A percentile compares a stretch with the other conserved stretches of the same genome.
phyloP scores from a whole-genome alignment of 2,888 invertebrate species.

The Lypha dubia region DNA sequence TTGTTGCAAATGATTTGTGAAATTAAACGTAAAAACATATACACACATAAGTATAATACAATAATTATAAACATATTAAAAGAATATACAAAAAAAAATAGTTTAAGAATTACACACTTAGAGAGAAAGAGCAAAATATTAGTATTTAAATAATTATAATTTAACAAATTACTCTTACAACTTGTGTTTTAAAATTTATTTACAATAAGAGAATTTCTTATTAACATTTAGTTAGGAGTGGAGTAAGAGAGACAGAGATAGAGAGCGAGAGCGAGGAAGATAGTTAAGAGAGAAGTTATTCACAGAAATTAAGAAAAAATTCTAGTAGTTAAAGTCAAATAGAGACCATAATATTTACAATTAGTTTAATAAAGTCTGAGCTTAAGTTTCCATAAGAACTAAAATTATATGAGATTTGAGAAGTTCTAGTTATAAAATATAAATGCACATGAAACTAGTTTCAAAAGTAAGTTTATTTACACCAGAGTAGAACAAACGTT shows the following conservation, averaged over 20 bases:
- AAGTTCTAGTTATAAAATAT: conserved; percentile 61
- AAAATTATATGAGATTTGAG: conserved; percentile 64
- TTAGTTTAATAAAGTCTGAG: conserved; percentile 62
- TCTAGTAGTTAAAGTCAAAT: conserved; percentile 28
- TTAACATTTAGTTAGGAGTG: conserved; percentile 1
- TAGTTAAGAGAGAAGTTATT: not conserved
- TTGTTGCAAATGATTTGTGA: conserved; percentile 75
- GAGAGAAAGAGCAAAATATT: conserved; percentile 57
- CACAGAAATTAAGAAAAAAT: not conserved
- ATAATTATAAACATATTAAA: conserved; percentile 58
- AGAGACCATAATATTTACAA: conserved; percentile 55
- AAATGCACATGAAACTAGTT: conserved; percentile 68
- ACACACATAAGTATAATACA: conserved; percentile 74
- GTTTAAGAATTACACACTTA: conserved; percentile 40
- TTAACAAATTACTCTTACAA: conserved; percentile 62
- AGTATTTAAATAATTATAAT: conserved; percentile 52
- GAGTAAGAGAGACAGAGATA: not conserved
- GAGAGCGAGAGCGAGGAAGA: not conserved
- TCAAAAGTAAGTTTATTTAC: conserved; percentile 49
- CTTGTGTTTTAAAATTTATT: conserved; percentile 46
- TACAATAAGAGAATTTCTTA: conserved; percentile 45
- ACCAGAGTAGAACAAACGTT: conserved; percentile 37
- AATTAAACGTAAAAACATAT: conserved; percentile 71
- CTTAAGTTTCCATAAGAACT: conserved; percentile 47
- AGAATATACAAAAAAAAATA: conserved; percentile 47